phyloP scores from a whole-genome alignment of 2,888 invertebrate species.

The Diaperis boleti region DNA sequence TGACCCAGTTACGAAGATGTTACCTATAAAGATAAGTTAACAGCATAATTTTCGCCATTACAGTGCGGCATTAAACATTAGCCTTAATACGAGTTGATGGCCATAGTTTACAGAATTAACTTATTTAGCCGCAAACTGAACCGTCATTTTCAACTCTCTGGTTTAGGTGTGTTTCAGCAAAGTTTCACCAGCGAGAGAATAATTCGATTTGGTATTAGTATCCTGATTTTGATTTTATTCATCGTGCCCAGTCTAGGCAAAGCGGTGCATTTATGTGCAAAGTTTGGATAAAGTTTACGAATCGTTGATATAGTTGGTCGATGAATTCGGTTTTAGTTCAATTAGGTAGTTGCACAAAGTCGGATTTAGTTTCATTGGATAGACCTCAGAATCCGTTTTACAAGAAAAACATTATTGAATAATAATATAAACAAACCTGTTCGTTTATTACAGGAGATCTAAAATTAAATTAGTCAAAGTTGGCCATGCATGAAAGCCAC shows the following conservation, averaged over 20 bases:
- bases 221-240: background rate
- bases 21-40: constrained; percentile 16
- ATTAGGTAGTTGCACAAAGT: too few species aligned
- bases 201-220: background rate
- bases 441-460: too few species aligned
- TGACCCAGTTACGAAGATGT: constrained; percentile 10
- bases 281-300: background rate
- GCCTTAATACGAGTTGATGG: constrained; percentile 14
- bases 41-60: constrained; percentile 23
- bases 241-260: too few species aligned
- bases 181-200: background rate
- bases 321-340: too few species aligned
- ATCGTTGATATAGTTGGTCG: too few species aligned
- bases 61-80: constrained; percentile 17
- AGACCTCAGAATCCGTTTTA: too few species aligned
- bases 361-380: too few species aligned
- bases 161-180: background rate
- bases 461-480: too few species aligned
- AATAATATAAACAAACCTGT: too few species aligned
- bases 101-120: constrained; percentile 23
- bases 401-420: too few species aligned
- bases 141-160: background rate
- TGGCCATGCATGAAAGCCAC: too few species aligned
- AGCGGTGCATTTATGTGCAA: background rate
- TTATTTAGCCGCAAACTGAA: constrained; percentile 13